Conservation (phyloP, 2,113 vertebrate genomes). For the Sinocyclocheilus rhinocerous region DNA sequence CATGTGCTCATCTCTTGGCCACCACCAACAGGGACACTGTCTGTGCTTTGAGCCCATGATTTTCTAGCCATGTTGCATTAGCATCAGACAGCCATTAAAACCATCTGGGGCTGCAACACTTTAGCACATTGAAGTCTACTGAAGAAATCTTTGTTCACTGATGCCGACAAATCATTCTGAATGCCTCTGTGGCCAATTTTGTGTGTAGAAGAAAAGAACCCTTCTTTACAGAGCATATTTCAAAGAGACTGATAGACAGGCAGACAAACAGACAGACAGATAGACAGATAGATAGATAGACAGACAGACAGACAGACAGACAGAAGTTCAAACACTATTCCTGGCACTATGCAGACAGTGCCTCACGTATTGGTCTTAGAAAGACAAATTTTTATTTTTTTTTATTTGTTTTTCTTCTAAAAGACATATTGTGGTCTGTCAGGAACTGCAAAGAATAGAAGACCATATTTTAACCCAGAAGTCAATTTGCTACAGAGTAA, state of each 20-base stretch:
- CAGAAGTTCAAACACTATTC: slow-evolving; percentile 20
- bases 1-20: slow-evolving; percentile 64
- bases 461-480: background rate
- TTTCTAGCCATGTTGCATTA: slow-evolving; percentile 61
- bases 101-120: slow-evolving; percentile 65
- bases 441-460: background rate
- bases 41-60: slow-evolving; percentile 53
- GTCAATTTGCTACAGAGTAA: background rate
- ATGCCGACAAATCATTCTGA: slow-evolving; percentile 55
- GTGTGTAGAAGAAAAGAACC: slow-evolving; percentile 28
- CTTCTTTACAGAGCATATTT: slow-evolving; percentile 39
- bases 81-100: slow-evolving; percentile 65
- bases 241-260: background rate
- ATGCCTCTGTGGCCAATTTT: slow-evolving; percentile 30
- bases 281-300: background rate
- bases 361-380: slow-evolving; percentile 50
- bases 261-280: too few species aligned
- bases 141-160: slow-evolving; percentile 60
- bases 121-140: slow-evolving; percentile 61
- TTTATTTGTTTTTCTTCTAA: background rate
- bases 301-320: background rate
- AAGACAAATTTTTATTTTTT: too few species aligned
- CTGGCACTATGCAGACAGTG: slow-evolving; percentile 23
- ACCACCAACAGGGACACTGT: slow-evolving; percentile 51
- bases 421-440: background rate